These are phyloP conservation scores for Conus betulinus DNA, from an alignment of 1,140 invertebrate species.

Conservation along the genomic window DNA sequence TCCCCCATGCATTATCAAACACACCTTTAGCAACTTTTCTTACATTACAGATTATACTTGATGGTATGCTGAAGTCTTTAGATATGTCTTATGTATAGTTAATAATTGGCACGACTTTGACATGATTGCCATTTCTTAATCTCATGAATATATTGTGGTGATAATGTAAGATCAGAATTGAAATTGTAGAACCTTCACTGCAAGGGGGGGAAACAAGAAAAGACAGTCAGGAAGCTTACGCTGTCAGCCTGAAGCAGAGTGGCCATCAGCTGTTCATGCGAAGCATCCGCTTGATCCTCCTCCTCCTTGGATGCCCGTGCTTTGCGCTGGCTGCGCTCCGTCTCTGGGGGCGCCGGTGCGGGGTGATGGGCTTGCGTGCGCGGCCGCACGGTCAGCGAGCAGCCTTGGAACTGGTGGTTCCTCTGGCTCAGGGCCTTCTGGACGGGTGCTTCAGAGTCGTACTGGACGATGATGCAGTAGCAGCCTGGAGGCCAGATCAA, in stretches of 20 bases:
- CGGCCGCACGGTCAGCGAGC: conserved; percentile 24
- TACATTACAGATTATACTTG: too few species aligned
- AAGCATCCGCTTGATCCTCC: conserved; percentile 11
- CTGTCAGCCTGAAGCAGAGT: conserved; percentile 1
- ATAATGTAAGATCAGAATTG: neutral
- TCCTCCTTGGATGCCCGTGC: neutral
- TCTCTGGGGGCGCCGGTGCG: neutral
- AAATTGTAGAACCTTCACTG: neutral
- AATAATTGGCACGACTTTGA: too few species aligned
- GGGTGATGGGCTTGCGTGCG: neutral
- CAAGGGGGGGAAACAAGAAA: neutral
- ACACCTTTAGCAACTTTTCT: too few species aligned
- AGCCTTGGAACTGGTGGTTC: neutral
- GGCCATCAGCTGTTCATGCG: conserved; percentile 23
- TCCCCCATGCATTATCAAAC: too few species aligned
- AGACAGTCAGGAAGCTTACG: conserved; percentile 1
- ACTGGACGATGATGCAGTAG: conserved; percentile 35
- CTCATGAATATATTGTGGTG: too few species aligned
- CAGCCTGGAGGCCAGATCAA: neutral
- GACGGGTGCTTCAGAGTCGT: conserved; percentile 11
- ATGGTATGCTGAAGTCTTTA: too few species aligned
- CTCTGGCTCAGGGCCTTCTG: conserved; percentile 23
- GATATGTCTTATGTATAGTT: too few species aligned
- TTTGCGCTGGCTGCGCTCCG: neutral
- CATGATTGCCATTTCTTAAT: too few species aligned